Conservation (phyloP, 2,113 vertebrate species). For the Macquaria australasica region DNA sequence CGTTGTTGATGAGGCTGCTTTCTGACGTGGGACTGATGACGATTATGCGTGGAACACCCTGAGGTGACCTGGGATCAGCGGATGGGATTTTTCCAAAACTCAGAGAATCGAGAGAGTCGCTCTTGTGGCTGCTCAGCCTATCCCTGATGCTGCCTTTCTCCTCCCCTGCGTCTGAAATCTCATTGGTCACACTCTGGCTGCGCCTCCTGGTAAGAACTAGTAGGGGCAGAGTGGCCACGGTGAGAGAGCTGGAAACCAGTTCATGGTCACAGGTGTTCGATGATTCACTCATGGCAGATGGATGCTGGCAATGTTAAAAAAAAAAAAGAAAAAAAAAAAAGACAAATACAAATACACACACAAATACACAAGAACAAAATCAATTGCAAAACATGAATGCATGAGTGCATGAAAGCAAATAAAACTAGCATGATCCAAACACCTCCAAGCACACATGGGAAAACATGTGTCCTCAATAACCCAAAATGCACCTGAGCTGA, state of each 20-base stretch:
- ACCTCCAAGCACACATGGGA: neutral
- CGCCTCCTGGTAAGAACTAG: conserved; percentile 70
- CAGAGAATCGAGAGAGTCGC: conserved; percentile 63
- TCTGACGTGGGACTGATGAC: conserved; percentile 80
- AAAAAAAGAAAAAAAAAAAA: neutral
- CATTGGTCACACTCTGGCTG: conserved; percentile 67
- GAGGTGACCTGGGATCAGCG: conserved; percentile 4
- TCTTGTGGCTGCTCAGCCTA: conserved; percentile 35
- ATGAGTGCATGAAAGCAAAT: conserved; percentile 14
- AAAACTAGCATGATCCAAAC: neutral
- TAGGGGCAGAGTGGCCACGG: conserved; percentile 70
- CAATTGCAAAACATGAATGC: neutral
- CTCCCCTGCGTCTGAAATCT: conserved; percentile 12
- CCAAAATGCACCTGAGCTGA: neutral
- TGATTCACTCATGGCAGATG: conserved; percentile 51
- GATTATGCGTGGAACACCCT: conserved; percentile 75
- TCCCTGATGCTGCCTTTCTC: neutral
- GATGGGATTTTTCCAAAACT: conserved; percentile 26
- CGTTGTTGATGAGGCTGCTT: conserved; percentile 68
- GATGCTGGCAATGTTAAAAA: conserved; percentile 43
- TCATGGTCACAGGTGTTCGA: conserved; percentile 65
- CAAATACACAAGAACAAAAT: neutral
- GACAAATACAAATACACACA: neutral
- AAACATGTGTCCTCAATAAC: neutral
- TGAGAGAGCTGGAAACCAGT: conserved; percentile 74